Base-by-base conservation (phyloP, 2,797 vertebrate species). In the Poecilia velifera region DNA sequence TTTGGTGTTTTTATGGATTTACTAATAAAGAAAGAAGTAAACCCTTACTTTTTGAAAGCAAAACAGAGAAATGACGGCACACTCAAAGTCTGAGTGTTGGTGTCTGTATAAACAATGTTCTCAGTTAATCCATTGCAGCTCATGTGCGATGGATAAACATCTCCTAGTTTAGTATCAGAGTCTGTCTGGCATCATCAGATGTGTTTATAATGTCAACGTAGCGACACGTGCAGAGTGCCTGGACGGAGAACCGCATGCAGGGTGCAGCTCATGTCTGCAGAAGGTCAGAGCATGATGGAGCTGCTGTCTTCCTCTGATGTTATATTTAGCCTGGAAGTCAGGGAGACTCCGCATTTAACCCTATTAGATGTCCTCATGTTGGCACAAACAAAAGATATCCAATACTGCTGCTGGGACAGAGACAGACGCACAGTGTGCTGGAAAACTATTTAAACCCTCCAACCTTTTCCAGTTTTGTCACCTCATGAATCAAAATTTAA, bases 301-400 rank as follows among this genome's bases (percentile, higher is more conserved):
- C 55, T 57, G 68, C 78, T 83, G 79, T 78, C 74, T 70, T 71
- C 53, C 75, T 13, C 73, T 3, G 39, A 41, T 46, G 55, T 87
- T 94, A 92, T 93, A 92, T 91, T 92, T 91, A 92, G 1, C 28
- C 43, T 75, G 39, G 80, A 10, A 80, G 79, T 74, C 80, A 73
- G 78, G 79, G 81, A 91, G 86, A 80, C 55, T 82, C 55, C 20
- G 49, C 86, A 84, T 90, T 78, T 90, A 86, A 77, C 75, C 53
- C 72, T 47, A 68, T 74, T 80, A 74, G 74, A 84, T 72, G 34
- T 76, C 71, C 80, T 78, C 64, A 72, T 82, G 82, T 82, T 47
- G 85, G 85, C 79, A 72, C 22, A 66, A 47, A 76, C 36, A 64
- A 79, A 81, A 81, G 64, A 84, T 16, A 71, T 86, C 73, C 22